Evolutionary conservation across 2,797 vertebrate genomes (phyloP).

Genomic region (Fundulus diaphanus): DNA sequence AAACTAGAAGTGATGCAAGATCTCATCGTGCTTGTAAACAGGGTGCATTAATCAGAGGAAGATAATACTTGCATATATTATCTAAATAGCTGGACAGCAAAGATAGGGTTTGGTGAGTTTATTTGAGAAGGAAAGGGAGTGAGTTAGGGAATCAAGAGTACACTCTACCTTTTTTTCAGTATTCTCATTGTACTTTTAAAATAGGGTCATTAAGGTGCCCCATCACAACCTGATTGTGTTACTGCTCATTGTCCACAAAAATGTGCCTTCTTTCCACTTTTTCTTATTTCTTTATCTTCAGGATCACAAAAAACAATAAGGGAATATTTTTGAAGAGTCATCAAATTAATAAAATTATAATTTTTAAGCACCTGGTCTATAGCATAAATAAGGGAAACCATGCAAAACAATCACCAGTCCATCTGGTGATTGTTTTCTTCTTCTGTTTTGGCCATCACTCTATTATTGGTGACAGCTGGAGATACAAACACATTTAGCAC

Average conservation of each 20-base stretch:
- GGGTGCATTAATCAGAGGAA: conserved; percentile 29
- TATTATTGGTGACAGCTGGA: background rate
- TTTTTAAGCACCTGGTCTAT: background rate
- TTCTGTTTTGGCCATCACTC: conserved; percentile 7
- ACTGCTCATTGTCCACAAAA: background rate
- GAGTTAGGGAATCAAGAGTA: conserved; percentile 13
- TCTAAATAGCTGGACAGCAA: conserved; percentile 27
- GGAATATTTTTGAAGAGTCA: background rate
- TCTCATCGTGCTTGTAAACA: conserved; percentile 22
- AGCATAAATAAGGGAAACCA: conserved; percentile 3
- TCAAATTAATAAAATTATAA: background rate
- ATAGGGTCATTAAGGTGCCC: background rate
- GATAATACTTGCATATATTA: conserved; percentile 14
- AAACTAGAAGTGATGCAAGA: background rate
- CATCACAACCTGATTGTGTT: background rate
- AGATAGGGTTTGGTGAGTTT: conserved; percentile 13
- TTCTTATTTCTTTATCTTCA: background rate
- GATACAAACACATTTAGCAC: background rate
- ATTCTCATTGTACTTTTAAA: background rate
- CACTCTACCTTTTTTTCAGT: conserved; percentile 5
- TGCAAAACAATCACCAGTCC: background rate
- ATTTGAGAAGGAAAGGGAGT: conserved; percentile 5
- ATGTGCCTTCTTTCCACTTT: background rate
- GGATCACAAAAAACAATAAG: background rate
- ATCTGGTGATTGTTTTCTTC: conserved; percentile 14